Conservation (phyloP, 2,113 vertebrate species). For the Gallinago jamesoni region DNA sequence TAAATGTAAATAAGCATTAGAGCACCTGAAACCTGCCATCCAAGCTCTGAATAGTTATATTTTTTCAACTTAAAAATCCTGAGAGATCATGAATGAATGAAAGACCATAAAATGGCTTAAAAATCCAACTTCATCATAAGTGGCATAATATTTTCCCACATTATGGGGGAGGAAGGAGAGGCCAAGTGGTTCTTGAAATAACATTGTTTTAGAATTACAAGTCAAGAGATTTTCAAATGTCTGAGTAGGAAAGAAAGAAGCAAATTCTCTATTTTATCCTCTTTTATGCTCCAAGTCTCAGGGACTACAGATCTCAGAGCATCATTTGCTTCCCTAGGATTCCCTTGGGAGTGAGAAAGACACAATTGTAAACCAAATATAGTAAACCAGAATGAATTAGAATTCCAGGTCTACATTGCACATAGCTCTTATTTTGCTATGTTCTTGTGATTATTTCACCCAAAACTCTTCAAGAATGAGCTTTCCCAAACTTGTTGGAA, state of each 20-base stretch:
- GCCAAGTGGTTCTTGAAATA: not conserved
- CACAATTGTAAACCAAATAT: accelerated
- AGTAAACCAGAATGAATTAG: not conserved
- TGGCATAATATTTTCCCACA: not conserved
- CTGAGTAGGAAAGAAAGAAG: not conserved
- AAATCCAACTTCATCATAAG: not conserved
- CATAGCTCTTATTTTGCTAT: not conserved
- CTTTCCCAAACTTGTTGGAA: not conserved
- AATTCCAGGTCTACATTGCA: not conserved
- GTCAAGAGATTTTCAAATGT: not conserved
- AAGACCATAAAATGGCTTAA: not conserved
- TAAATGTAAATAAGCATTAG: not conserved
- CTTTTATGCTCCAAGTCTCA: not conserved
- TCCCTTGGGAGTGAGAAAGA: not conserved
- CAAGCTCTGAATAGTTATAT: not conserved
- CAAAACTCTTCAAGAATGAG: not conserved
- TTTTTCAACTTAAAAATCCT: not conserved
- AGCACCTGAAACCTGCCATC: not conserved
- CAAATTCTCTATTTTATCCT: not conserved
- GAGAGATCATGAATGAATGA: not conserved
- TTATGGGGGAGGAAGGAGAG: not conserved
- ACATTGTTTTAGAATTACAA: not conserved
- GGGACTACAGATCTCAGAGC: not conserved
- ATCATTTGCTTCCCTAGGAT: not conserved
- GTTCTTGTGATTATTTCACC: not conserved